Evolutionary conservation across 2,113 vertebrate species (phyloP), one percentile per base, ranked within the genome.

Genomic region (Sprattus sprattus): DNA sequence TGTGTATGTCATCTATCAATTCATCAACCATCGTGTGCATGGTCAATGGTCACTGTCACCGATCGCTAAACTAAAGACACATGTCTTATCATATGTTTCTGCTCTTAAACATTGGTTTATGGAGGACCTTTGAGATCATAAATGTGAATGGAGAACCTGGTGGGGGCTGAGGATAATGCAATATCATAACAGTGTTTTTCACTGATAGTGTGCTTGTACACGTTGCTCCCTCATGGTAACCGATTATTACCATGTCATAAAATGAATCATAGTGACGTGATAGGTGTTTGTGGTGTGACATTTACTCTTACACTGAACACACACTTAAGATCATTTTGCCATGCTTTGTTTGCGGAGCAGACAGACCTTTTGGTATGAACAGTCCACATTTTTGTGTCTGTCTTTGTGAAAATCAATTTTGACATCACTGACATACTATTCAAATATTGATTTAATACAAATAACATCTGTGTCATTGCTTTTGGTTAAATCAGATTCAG

Each of bases 41-140:
- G 60, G n/a, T 75, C 67, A 75, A 28, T 32, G 67, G 67, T 75
- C 67, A 32, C 86, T 57, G 47, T 44, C 5, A 9, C 81, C 28
- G 39, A 82, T n/a, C 8, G 25, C 15, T 39, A 39, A 39, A 39
- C 39, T n/a, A n/a, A 39, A 1, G 25, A 1, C 60, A 25, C n/a
- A 57, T 0, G 22, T 10, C 81, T 85, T 60, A 86, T 85, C 84
- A 88, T 87, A n/a, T 82, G 83, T 52, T 50, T 54, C 83, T 32
- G 45, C 86, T 86, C 83, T 86, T 92, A 89, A 89, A 92, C 9
- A 18, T 44, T 6, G 81, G 44, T 86, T 88, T 88, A 89, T 91
- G 32, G 89, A 75, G 82, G 88, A 90, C 83, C 84, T 90, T 87
- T 84, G 89, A 87, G 84, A 90, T 85, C 88, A 93, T 93, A 93